Conservation (phyloP, 2,888 invertebrate species). For the Brenthis ino region DNA sequence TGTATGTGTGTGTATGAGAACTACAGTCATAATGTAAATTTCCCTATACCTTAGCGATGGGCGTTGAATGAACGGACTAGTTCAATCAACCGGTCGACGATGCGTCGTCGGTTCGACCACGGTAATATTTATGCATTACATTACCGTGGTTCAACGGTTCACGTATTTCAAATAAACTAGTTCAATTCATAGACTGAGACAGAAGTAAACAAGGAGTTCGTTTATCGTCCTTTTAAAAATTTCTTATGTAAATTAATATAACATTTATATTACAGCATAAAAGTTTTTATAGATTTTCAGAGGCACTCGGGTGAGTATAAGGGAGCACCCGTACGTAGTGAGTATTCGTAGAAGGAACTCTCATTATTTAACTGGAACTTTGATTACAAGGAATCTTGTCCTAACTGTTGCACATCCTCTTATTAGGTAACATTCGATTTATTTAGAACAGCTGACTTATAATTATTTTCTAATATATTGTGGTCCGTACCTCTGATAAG, state of each 20-base stretch:
- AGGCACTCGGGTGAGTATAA: constrained; percentile 57
- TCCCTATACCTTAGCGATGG: too few relatives aligned
- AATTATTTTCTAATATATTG: background rate
- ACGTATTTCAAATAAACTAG: too few relatives aligned
- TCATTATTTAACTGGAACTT: constrained; percentile 59
- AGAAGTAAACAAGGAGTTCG: too few relatives aligned
- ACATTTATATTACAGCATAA: background rate
- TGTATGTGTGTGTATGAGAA: too few relatives aligned
- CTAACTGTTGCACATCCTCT: constrained; percentile 68
- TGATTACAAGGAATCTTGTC: constrained; percentile 57
- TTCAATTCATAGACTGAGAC: too few relatives aligned
- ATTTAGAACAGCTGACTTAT: background rate
- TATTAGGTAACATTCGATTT: constrained; percentile 48
- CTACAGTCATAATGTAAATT: too few relatives aligned
- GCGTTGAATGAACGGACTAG: too few relatives aligned
- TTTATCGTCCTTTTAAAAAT: background rate
- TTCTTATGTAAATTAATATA: background rate
- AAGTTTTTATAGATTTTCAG: constrained; percentile 57
- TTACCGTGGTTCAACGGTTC: too few relatives aligned
- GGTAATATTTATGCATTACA: too few relatives aligned
- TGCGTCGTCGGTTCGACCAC: too few relatives aligned
- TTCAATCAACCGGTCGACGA: too few relatives aligned
- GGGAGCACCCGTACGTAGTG: constrained; percentile 68
- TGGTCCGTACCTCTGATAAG: too few relatives aligned
- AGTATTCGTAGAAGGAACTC: constrained; percentile 59